Base-by-base conservation (phyloP, 2,888 invertebrate genomes). In the Allygus modestus region DNA sequence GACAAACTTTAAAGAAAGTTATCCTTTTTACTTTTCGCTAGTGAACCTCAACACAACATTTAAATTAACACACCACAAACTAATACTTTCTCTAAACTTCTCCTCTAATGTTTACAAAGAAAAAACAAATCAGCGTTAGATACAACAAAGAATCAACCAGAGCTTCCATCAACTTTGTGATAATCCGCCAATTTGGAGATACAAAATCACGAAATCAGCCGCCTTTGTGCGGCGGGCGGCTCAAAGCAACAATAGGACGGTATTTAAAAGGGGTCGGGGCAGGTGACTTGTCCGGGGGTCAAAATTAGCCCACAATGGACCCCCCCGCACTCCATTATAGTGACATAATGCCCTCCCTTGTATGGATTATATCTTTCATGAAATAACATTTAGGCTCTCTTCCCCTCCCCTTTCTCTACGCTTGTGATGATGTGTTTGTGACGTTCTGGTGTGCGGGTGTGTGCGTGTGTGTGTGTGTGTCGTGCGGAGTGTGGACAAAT, bases 331-430 rank as follows among this genome's bases (percentile, higher is more conserved):
- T 79, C 54, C 58, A 79, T 79, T 79, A 79, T 79, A 51, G 58
- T 37, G 77, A n/a, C 79, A 79, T 79, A 79, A 79, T 79, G 79
- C 79, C 23, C 79, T 26, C 79, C 79, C 79, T 54, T 58, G 79
- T 79, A 51, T 73, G 83, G 83, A 83, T 83, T 83, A 83, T 83
- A 83, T 83, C 83, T 83, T 75, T 83, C 83, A 83, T 75, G 83
- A 83, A 83, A 83, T 83, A 83, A 83, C 83, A 83, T 83, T 83
- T 84, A 86, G 82, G 41, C 54, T 54, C 83, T 41, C 73, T 20
- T 77, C 85, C 81, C 81, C 51, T 77, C 58, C 75, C 28, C 61
- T 15, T 58, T 15, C 17, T 31, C n/a, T 46, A 58, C 20, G 15
- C 43, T 33, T 46, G 23, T 75, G 31, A 26, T 81, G 73, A 81